Percentiles rank a stretch among this genome's conserved stretches.
Evolutionary conservation across 2,113 vertebrate genomes (phyloP).

Genomic region (Pteruthius melanotis): DNA sequence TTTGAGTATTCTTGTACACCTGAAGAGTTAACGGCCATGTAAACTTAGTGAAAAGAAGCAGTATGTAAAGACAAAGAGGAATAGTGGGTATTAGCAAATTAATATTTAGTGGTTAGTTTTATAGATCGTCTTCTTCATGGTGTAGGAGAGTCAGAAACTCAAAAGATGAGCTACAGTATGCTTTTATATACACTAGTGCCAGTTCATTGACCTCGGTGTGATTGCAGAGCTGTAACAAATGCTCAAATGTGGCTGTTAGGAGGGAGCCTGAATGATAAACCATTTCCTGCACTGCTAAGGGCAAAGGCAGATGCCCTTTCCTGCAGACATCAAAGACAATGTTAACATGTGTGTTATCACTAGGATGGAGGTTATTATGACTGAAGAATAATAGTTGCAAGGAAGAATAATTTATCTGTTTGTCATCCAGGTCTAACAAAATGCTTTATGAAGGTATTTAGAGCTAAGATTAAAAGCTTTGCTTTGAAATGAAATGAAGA

Average conservation of each 20-base stretch:
- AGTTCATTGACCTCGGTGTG: not conserved
- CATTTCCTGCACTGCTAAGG: not conserved
- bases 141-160: not conserved
- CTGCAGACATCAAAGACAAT: not conserved
- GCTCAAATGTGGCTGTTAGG: not conserved
- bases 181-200: not conserved
- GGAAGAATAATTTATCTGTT: not conserved
- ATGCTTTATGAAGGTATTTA: not conserved
- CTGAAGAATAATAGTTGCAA: not conserved
- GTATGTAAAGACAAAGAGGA: not conserved
- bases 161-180: not conserved
- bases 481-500: not conserved
- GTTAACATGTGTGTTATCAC: not conserved
- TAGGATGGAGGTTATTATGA: not conserved
- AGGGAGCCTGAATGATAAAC: not conserved
- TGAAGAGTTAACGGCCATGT: not conserved
- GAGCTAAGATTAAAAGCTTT: not conserved
- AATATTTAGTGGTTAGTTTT: not conserved
- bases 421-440: not conserved
- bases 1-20: not conserved
- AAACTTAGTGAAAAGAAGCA: not conserved
- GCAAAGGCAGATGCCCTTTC: not conserved
- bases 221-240: not conserved
- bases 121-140: not conserved
- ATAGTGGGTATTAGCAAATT: not conserved